These are phyloP conservation scores for Amorpha juglandis DNA, from an alignment of 2,888 invertebrate genomes.

Conservation along the genomic window DNA sequence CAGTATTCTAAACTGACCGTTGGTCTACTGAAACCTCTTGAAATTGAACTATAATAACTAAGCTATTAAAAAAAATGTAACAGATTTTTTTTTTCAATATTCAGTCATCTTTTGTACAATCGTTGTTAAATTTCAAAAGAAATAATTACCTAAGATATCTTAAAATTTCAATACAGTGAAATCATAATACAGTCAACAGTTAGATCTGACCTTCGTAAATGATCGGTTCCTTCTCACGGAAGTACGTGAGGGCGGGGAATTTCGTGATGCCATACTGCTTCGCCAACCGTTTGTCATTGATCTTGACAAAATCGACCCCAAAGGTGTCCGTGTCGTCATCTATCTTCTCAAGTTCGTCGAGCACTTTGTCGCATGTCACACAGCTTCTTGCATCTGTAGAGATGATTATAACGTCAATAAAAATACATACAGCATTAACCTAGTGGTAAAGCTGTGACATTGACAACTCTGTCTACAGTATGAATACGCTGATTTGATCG, in stretches of 20 bases:
- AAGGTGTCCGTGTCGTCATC: slow-evolving; percentile 97
- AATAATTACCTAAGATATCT: neutral
- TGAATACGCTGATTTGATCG: no score
- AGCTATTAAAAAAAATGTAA: no score
- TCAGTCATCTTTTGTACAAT: no score
- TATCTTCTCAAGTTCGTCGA: slow-evolving; percentile 96
- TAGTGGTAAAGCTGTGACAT: no score
- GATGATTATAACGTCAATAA: neutral
- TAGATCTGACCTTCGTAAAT: slow-evolving; percentile 92
- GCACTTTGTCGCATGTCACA: slow-evolving; percentile 95
- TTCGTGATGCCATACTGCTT: slow-evolving; percentile 98
- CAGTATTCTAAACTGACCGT: no score
- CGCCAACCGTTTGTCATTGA: slow-evolving; percentile 97
- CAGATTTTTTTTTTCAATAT: no score
- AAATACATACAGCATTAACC: no score
- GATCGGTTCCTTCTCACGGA: slow-evolving; percentile 97
- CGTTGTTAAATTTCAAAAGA: no score
- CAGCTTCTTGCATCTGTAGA: slow-evolving; percentile 93
- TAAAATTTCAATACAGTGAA: neutral
- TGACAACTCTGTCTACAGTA: no score
- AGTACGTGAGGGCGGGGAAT: slow-evolving; percentile 98
- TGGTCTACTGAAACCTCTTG: no score
- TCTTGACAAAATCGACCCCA: slow-evolving; percentile 97
- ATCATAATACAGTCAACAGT: neutral
- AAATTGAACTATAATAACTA: no score